Evolutionary conservation across 2,888 invertebrate species (phyloP).

Genomic region (Tromatobia lineatoria): DNA sequence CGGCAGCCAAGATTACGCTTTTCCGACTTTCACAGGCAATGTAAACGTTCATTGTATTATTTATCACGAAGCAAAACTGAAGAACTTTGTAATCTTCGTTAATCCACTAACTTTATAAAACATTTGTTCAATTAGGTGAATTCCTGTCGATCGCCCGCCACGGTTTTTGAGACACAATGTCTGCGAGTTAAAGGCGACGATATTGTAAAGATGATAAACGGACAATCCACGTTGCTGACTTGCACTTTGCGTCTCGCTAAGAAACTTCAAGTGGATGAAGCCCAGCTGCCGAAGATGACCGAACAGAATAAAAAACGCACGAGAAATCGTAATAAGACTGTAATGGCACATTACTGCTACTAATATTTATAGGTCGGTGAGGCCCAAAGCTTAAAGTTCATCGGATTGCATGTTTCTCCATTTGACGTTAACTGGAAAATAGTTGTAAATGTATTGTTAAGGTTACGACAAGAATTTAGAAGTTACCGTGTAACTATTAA

Average conservation of each 20-base stretch:
- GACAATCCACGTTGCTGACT: neutral
- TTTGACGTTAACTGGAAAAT: no score
- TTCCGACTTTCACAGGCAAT: neutral
- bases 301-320: neutral
- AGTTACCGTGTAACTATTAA: no score
- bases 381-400: neutral
- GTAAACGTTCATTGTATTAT: constrained; percentile 5
- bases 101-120: no score
- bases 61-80: neutral
- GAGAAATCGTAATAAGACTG: neutral
- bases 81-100: neutral
- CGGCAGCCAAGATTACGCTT: neutral
- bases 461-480: no score
- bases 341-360: neutral
- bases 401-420: neutral
- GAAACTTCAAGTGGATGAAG: neutral
- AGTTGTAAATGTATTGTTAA: no score
- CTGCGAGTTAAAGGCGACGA: neutral
- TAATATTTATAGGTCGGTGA: neutral
- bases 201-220: neutral
- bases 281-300: neutral
- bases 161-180: neutral
- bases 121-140: no score
- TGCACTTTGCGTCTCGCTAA: constrained; percentile 11
- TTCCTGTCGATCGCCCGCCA: constrained; percentile 2